These are phyloP conservation scores for Xenops minutus DNA, from an alignment of 2,797 vertebrate genomes.

Conservation along the genomic window DNA sequence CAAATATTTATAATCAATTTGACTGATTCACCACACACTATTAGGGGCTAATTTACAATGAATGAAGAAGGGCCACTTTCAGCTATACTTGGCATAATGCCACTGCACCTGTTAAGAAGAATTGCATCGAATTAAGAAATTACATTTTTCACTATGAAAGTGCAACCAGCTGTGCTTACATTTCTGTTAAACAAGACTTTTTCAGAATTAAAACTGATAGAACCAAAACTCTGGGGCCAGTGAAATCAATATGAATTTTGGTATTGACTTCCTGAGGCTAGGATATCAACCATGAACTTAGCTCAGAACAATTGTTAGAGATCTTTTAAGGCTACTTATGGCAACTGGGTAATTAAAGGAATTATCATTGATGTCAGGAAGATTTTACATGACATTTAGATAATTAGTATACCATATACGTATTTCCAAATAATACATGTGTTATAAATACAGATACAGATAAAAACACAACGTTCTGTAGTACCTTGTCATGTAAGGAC, in stretches of 20 bases:
- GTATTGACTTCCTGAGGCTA: background rate
- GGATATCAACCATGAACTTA: background rate
- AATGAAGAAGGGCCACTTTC: background rate
- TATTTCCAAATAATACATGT: background rate
- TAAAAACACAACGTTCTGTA: background rate
- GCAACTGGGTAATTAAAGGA: background rate
- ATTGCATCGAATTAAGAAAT: background rate
- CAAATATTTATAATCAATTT: background rate
- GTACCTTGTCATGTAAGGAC: conserved; percentile 95
- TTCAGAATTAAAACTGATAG: background rate
- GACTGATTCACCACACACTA: background rate
- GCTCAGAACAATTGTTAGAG: background rate
- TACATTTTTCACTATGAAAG: background rate
- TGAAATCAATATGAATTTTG: background rate
- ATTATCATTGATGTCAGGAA: background rate
- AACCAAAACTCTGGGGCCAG: background rate
- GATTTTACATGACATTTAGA: background rate
- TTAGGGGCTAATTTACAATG: background rate
- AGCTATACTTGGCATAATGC: background rate
- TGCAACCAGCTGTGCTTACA: background rate
- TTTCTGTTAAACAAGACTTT: background rate
- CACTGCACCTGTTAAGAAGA: background rate
- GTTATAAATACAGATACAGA: background rate
- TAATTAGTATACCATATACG: background rate
- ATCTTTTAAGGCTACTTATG: background rate